Evolutionary conservation across 2,113 vertebrate species (phyloP).

Genomic region (Alosa alosa): DNA sequence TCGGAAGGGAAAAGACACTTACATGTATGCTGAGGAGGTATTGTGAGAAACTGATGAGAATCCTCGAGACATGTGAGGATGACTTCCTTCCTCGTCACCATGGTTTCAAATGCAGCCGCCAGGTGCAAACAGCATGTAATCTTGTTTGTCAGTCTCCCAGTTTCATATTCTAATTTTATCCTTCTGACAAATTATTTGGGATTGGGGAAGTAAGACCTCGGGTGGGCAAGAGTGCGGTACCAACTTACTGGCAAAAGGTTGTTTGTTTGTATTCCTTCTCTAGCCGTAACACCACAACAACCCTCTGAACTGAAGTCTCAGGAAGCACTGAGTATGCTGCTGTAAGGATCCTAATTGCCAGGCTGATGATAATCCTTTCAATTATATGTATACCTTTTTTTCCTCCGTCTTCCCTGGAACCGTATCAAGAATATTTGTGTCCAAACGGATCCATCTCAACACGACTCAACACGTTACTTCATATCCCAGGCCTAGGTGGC

Average conservation of each 20-base stretch:
- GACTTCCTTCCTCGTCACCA: slow-evolving; percentile 64
- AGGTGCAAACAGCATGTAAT: slow-evolving; percentile 75
- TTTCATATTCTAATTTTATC: slow-evolving; percentile 69
- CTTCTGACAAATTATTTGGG: slow-evolving; percentile 68
- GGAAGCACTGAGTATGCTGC: not conserved
- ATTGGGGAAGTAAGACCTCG: slow-evolving; percentile 16
- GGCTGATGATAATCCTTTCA: too few species aligned
- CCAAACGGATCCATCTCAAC: too few species aligned
- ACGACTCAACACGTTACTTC: too few species aligned
- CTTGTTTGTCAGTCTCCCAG: slow-evolving; percentile 66
- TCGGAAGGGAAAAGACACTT: not conserved
- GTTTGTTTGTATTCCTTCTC: slow-evolving; percentile 20
- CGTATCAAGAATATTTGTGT: too few species aligned
- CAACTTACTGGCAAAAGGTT: slow-evolving; percentile 18
- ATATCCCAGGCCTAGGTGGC: too few species aligned
- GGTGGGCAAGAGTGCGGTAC: slow-evolving; percentile 53
- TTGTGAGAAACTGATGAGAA: slow-evolving; percentile 61
- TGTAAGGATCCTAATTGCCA: too few species aligned
- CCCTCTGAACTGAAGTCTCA: not conserved
- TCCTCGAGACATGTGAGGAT: slow-evolving; percentile 69
- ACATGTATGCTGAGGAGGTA: not conserved
- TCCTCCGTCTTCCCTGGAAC: too few species aligned
- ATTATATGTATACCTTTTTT: too few species aligned
- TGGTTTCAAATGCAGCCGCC: slow-evolving; percentile 68
- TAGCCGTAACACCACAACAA: not conserved